phyloP scores from a whole-genome alignment of 64 coral and sea anemone species.

The Anthopleura sola region DNA sequence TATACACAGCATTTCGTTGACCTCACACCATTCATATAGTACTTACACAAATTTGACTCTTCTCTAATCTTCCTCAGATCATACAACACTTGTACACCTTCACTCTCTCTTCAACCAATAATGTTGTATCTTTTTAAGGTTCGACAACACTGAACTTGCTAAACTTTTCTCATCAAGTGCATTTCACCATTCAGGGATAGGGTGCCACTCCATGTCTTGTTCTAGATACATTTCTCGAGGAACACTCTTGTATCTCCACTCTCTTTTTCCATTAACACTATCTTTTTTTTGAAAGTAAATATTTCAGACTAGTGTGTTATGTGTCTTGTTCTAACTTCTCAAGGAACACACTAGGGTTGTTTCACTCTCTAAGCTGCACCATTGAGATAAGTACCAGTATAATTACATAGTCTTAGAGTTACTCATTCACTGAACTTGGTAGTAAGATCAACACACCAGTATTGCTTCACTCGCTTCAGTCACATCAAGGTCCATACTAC shows the following conservation, averaged over 20 bases:
- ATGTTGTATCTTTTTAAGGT: neutral
- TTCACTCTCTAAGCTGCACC: neutral
- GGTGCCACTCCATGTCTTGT: neutral
- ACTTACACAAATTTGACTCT: constrained; percentile 13
- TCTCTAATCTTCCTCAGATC: neutral
- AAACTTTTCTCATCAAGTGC: too few relatives aligned
- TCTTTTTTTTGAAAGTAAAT: neutral
- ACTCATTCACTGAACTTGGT: too few relatives aligned
- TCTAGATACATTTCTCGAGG: neutral
- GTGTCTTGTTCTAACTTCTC: neutral
- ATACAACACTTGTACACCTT: neutral
- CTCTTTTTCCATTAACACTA: neutral
- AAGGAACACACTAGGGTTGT: neutral
- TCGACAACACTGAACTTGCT: neutral
- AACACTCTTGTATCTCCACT: neutral
- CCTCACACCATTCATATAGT: neutral
- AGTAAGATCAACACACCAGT: neutral
- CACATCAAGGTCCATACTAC: neutral
- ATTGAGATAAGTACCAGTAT: too few relatives aligned
- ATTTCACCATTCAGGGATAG: too few relatives aligned
- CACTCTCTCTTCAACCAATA: neutral
- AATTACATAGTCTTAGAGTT: too few relatives aligned
- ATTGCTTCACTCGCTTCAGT: neutral
- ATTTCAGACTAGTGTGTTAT: neutral
- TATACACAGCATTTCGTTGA: constrained; percentile 1